Evolutionary conservation across 1,140 invertebrate genomes (phyloP).

Genomic region (Microplitis demolitor): DNA sequence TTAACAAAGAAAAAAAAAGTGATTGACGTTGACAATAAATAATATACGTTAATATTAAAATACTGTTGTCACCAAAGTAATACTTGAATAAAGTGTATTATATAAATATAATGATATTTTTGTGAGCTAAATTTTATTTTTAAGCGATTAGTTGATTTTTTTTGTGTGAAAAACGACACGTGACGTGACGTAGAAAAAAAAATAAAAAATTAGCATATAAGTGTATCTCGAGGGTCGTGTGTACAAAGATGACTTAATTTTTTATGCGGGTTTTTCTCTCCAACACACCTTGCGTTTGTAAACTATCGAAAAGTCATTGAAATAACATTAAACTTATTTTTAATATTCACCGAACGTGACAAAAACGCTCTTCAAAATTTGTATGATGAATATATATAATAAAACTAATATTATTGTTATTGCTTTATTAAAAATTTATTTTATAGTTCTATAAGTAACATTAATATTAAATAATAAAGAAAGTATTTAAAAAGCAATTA

Average conservation of each 20-base stretch:
- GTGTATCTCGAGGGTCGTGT: not conserved
- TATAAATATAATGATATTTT: not conserved
- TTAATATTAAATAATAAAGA: no score
- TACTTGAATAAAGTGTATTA: no score
- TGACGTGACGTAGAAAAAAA: constrained; percentile 54
- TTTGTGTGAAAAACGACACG: constrained; percentile 54
- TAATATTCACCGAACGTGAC: constrained; percentile 1
- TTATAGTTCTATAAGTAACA: not conserved
- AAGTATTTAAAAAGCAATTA: not conserved
- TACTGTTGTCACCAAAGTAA: not conserved
- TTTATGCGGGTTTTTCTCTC: constrained; percentile 34
- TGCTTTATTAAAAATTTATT: constrained; percentile 15
- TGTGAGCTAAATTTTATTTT: not conserved
- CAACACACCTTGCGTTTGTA: constrained; percentile 42
- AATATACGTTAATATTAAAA: no score
- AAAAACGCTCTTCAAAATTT: not conserved
- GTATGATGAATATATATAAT: constrained; percentile 20
- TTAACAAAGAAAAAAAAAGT: no score
- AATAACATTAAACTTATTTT: constrained; percentile 49
- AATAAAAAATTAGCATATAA: constrained; percentile 55
- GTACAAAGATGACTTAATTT: constrained; percentile 39
- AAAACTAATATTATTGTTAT: not conserved
- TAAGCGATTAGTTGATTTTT: constrained; percentile 54
- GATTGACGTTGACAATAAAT: no score
- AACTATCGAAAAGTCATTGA: constrained; percentile 61